Conservation (phyloP, 1,140 invertebrate species). For the Hydropsyche tenuis region DNA sequence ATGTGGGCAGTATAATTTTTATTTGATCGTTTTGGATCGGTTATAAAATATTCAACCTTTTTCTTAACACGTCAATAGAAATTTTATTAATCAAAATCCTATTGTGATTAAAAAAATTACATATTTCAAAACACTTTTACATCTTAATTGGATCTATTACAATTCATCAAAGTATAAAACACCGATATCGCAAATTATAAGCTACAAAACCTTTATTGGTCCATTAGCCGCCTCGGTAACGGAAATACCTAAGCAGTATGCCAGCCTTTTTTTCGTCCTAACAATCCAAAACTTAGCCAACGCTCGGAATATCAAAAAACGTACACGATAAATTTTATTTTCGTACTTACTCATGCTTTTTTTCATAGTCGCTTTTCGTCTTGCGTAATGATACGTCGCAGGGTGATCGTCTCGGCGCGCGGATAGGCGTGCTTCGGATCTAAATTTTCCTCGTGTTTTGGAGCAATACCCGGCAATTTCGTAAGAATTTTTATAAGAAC, state of each 20-base stretch:
- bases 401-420: neutral
- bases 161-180: neutral
- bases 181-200: slow-evolving; percentile 16
- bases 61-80: too few relatives aligned
- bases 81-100: too few relatives aligned
- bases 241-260: slow-evolving; percentile 14
- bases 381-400: slow-evolving; percentile 10
- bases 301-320: too few relatives aligned
- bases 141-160: too few relatives aligned
- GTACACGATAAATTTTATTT: too few relatives aligned
- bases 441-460: slow-evolving; percentile 22
- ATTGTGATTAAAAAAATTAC: too few relatives aligned
- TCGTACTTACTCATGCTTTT: neutral
- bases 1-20: too few relatives aligned
- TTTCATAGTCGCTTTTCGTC: neutral
- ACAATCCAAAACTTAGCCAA: neutral
- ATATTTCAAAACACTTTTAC: too few relatives aligned
- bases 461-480: slow-evolving; percentile 14
- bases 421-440: slow-evolving; percentile 15
- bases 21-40: too few relatives aligned
- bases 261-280: neutral
- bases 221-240: slow-evolving; percentile 2
- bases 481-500: slow-evolving; percentile 8
- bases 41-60: too few relatives aligned
- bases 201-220: slow-evolving; percentile 16